Evolutionary conservation across 1,140 invertebrate species (phyloP).

Genomic region (Calephelis nemesis): DNA sequence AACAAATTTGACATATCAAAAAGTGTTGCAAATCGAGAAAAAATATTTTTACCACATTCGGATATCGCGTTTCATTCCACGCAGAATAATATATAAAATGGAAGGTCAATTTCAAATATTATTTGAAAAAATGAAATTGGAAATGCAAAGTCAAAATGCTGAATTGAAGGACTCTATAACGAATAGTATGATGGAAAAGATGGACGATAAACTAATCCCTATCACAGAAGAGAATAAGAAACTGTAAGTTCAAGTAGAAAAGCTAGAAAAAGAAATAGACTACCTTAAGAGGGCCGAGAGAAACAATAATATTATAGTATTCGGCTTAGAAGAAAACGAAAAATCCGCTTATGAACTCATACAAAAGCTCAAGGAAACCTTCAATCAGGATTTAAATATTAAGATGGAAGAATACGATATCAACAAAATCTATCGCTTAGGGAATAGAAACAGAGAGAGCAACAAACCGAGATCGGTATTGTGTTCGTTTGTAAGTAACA

Average conservation of each 20-base stretch:
- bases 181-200: not conserved
- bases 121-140: too few relatives aligned
- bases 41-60: too few relatives aligned
- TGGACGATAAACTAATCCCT: constrained; percentile 33
- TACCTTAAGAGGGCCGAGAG: too few relatives aligned
- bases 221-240: constrained; percentile 34
- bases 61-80: too few relatives aligned
- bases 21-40: too few relatives aligned
- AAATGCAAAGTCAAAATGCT: too few relatives aligned
- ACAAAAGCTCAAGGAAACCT: constrained; percentile 23
- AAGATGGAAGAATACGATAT: constrained; percentile 30
- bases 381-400: constrained; percentile 29
- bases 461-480: constrained; percentile 30
- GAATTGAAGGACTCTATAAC: too few relatives aligned
- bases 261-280: too few relatives aligned
- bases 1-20: too few relatives aligned
- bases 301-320: constrained; percentile 3
- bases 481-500: constrained; percentile 26
- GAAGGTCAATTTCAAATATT: too few relatives aligned
- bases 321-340: not conserved
- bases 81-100: too few relatives aligned
- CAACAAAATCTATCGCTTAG: constrained; percentile 33
- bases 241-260: not conserved
- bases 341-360: constrained; percentile 19
- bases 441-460: constrained; percentile 21